Percentiles rank a stretch among this genome's conserved stretches.
Evolutionary conservation across 2,113 vertebrate species (phyloP).

Genomic region (Todiramphus saurophagus): DNA sequence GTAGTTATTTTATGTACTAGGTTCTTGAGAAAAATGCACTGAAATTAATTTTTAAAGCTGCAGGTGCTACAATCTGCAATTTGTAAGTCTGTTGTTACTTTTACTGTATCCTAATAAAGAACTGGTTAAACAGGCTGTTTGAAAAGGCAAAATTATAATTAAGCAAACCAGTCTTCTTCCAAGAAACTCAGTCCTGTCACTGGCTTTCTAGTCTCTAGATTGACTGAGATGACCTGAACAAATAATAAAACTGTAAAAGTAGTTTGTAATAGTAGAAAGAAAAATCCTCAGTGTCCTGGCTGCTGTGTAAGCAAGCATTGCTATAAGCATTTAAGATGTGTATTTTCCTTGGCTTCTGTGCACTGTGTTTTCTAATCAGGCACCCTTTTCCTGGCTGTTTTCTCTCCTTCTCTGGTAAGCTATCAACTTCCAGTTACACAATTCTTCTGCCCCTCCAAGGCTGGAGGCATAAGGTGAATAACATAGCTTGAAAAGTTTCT

Average conservation of each 20-base stretch:
- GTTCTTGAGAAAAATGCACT: neutral
- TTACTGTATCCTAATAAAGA: neutral
- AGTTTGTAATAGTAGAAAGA: neutral
- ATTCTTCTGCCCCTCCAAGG: neutral
- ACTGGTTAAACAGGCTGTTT: neutral
- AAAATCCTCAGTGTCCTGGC: neutral
- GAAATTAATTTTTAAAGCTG: neutral
- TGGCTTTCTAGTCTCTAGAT: neutral
- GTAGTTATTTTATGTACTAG: neutral
- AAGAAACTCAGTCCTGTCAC: neutral
- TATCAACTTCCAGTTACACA: rapidly evolving
- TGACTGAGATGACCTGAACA: neutral
- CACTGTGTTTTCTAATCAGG: neutral
- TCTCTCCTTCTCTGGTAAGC: neutral
- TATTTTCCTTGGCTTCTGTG: neutral
- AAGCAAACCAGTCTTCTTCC: neutral
- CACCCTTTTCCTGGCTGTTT: neutral
- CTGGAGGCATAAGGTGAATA: neutral
- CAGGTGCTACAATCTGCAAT: neutral
- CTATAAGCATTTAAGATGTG: neutral
- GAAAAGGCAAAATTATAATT: neutral
- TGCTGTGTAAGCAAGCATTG: neutral
- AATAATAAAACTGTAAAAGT: neutral
- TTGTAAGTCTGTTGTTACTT: neutral
- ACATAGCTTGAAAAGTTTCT: neutral